These are phyloP conservation scores for Emys orbicularis DNA, from an alignment of 2,797 vertebrate species.

Conservation along the genomic window DNA sequence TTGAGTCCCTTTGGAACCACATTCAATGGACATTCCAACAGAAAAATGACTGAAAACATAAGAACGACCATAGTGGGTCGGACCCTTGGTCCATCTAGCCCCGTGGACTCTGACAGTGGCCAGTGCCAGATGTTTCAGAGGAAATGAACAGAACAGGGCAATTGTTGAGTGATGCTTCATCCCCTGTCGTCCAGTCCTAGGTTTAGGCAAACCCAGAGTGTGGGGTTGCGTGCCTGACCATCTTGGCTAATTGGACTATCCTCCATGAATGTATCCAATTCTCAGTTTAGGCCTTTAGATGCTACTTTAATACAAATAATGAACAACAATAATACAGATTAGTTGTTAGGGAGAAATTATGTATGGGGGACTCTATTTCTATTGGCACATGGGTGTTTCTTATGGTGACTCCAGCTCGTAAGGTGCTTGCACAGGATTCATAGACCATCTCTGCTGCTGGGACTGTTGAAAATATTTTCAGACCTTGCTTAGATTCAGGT, in stretches of 20 bases:
- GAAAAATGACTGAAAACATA: background rate
- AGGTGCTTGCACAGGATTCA: background rate
- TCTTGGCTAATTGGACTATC: background rate
- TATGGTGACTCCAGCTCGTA: background rate
- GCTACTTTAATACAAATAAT: background rate
- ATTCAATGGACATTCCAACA: background rate
- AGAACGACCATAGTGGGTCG: background rate
- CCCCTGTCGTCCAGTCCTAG: background rate
- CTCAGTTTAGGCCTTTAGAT: background rate
- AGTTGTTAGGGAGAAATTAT: background rate
- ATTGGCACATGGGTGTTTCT: rapidly evolving
- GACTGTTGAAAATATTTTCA: background rate
- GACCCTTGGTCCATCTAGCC: background rate
- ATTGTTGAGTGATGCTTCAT: background rate
- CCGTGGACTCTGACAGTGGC: background rate
- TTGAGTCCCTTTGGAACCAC: background rate
- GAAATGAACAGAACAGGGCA: no score
- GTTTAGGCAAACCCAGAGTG: background rate
- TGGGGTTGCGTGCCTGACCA: background rate
- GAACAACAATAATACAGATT: background rate
- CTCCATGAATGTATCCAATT: no score
- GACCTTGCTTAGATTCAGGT: background rate
- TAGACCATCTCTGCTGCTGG: background rate
- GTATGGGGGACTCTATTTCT: background rate
- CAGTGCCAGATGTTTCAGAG: background rate